Evolutionary conservation across 2,113 vertebrate genomes (phyloP), one percentile per base, ranked within the genome.

Genomic region (Ctenomys sociabilis): DNA sequence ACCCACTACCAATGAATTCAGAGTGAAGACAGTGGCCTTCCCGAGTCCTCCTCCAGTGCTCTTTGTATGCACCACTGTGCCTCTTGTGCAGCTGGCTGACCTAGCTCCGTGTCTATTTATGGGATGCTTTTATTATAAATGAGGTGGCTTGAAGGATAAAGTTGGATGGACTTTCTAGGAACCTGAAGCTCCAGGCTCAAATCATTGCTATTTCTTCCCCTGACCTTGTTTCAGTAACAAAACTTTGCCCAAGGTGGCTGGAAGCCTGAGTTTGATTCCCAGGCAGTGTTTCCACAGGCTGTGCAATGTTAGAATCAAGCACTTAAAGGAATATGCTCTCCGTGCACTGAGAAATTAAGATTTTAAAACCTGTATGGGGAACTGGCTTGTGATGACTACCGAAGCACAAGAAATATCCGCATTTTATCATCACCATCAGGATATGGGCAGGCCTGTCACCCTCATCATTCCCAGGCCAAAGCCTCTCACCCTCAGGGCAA

Each of bases 31-130:
- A 1, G 0, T 6, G 66, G 57, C 5, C 24, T 82, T 84, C n/a
- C 61, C 6, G 1, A 16, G 4, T 35, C 28, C 13, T 73, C 16
- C 45, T 52, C 30, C 19, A 28, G 7, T 0, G 6, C 2, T 45
- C 49, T n/a, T 12, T 57, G n/a, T 52, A 1, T 12, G n/a, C 1
- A 1, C 1, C 6, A 4, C 49, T 13, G 3, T 70, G 26, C 28
- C n/a, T 26, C 57, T 66, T 28, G 3, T 0, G 5, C 28, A 70
- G 28, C 0, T 59, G 21, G 66, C n/a, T 26, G 54, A 45, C 54
- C 16, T 26, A 17, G 22, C 14, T 66, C n/a, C 66, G 19, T 4
- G 16, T 40, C 70, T 17, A 32, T 32, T 68, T 45, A 24, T 5
- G 19, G 9, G 66, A 59, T 30, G 22, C 35, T 49, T 70, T 73